Conservation (phyloP, 2,113 vertebrate species). For the Boleophthalmus pectinirostris region DNA sequence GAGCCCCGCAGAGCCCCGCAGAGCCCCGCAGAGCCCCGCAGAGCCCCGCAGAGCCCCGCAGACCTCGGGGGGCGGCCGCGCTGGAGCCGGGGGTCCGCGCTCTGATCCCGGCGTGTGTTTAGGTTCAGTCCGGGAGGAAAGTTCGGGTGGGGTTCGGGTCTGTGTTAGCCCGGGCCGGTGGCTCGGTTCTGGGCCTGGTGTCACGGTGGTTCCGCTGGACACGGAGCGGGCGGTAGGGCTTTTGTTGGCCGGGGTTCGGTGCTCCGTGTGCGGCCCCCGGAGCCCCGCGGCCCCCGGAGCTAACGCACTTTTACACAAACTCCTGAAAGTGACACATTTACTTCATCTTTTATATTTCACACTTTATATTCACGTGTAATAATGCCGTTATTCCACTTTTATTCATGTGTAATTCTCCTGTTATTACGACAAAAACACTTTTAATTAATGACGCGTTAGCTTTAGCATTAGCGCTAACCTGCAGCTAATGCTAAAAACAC, state of each 20-base stretch:
- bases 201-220: background rate
- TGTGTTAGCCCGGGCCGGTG: background rate
- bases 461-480: background rate
- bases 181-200: background rate
- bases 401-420: background rate
- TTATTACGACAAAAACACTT: background rate
- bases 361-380: no score
- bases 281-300: background rate
- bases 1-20: no score
- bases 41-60: no score
- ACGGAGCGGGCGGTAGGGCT: conserved; percentile 13
- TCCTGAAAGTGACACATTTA: background rate
- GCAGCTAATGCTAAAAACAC: background rate
- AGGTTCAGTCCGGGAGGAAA: background rate
- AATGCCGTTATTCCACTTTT: no score
- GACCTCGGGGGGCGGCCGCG: background rate
- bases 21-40: no score
- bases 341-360: background rate
- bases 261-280: conserved; percentile 41
- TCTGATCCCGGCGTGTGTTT: background rate
- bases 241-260: conserved; percentile 16
- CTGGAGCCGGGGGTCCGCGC: background rate
- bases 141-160: background rate
- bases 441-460: background rate
- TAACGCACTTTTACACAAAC: background rate